Percentiles rank a stretch among this genome's conserved stretches.
phyloP scores from a whole-genome alignment of 2,113 vertebrate species.

The Entosphenus tridentatus region DNA sequence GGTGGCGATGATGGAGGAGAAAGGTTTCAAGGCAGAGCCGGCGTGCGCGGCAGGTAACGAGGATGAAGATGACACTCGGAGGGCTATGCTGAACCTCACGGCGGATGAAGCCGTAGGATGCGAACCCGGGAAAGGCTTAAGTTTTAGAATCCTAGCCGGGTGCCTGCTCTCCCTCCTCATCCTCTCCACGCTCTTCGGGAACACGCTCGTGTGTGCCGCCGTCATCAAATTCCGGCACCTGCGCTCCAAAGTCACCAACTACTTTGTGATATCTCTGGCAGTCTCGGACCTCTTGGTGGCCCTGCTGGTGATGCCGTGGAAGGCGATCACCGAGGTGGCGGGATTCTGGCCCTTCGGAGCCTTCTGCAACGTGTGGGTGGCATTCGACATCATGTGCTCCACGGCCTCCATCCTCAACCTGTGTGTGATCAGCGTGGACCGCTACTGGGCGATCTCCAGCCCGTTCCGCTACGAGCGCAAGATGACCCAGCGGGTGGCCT shows the following conservation, averaged over 20 bases:
- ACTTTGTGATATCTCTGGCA: slow-evolving; percentile 72
- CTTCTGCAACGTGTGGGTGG: slow-evolving; percentile 79
- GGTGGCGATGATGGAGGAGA: too few relatives aligned
- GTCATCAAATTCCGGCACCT: slow-evolving; percentile 56
- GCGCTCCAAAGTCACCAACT: slow-evolving; percentile 59
- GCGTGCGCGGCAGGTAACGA: slow-evolving; percentile 14
- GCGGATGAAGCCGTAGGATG: slow-evolving; percentile 16
- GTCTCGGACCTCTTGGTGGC: slow-evolving; percentile 72
- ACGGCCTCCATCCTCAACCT: slow-evolving; percentile 87
- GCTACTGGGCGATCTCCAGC: slow-evolving; percentile 83
- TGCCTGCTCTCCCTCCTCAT: slow-evolving; percentile 50
- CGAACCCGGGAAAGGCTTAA: slow-evolving; percentile 17
- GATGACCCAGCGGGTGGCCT: slow-evolving; percentile 61
- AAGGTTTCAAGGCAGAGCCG: not conserved
- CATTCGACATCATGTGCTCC: slow-evolving; percentile 92
- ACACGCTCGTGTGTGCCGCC: slow-evolving; percentile 59
- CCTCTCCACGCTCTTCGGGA: slow-evolving; percentile 66
- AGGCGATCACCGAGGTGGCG: slow-evolving; percentile 63
- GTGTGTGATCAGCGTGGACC: slow-evolving; percentile 71
- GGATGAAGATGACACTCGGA: slow-evolving; percentile 16
- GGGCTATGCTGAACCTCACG: slow-evolving; percentile 29
- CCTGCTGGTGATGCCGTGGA: slow-evolving; percentile 88
- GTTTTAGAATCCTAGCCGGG: slow-evolving; percentile 35
- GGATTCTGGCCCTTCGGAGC: slow-evolving; percentile 80
- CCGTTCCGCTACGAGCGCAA: slow-evolving; percentile 75